Base-by-base conservation (phyloP, 2,797 vertebrate species). In the Ptychobarbus kaznakovi region DNA sequence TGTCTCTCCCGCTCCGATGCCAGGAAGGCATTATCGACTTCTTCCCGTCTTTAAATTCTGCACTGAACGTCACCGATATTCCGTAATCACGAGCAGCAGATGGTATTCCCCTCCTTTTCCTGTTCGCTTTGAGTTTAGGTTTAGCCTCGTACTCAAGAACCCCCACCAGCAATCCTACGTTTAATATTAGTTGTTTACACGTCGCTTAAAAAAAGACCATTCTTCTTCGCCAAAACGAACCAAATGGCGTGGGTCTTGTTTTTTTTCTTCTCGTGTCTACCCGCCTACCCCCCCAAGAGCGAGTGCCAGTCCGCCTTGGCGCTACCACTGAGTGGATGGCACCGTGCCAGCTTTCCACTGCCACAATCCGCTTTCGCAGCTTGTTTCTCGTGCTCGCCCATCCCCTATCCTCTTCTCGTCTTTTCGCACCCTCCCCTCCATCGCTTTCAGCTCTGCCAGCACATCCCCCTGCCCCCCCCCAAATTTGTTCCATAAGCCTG, bases 241-340 rank as follows among this genome's bases (percentile, higher is more conserved):
- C 91, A 93, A 93, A 94, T 93, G 92, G 95, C 88, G 90, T 86
- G 84, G 86, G 83, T 88, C 90, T 82, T 92, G 90, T 53, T n/a
- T 92, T 88, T 92, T 94, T 94, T 94, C 94, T 92, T 91, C 93
- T 95, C 95, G 94, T 94, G 95, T 96, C 96, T 96, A 96, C 96
- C 96, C 96, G 95, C 93, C 91, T 91, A 90, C 89, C 72, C 94
- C 94, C 32, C 65, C 16, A 20, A 66, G 32, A 95, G 94, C 93
- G 86, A 95, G 94, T 94, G 95, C 90, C 94, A 96, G 96, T 94
- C 95, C 89, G 96, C 94, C 93, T 96, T 98, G 97, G 96, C 96
- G 96, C 96, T 97, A 96, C 96, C 97, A 97, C 96, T 98, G 97
- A 99, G 97, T 99, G 97, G 97, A 98, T 99, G 98, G 98, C 98